Evolutionary conservation across 2,797 vertebrate genomes (phyloP).

Genomic region (Echeneis naucrates): DNA sequence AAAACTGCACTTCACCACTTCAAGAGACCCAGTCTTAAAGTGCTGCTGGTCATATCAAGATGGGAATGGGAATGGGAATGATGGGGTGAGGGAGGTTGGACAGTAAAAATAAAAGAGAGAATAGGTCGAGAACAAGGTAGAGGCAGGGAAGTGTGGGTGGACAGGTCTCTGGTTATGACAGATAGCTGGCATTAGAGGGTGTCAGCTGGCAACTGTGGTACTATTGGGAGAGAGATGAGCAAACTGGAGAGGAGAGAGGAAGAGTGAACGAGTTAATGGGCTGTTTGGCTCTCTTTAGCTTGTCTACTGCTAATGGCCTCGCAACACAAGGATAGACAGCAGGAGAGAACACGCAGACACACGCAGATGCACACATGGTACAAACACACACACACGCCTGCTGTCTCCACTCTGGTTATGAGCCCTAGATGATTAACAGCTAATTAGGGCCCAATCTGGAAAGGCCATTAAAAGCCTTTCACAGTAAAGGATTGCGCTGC

Average conservation of each 20-base stretch:
- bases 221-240: constrained; percentile 86
- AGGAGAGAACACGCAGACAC: constrained; percentile 74
- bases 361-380: constrained; percentile 53
- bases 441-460: constrained; percentile 88
- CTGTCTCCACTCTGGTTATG: constrained; percentile 83
- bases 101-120: constrained; percentile 34
- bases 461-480: constrained; percentile 82
- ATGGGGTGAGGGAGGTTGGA: constrained; percentile 21
- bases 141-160: constrained; percentile 79
- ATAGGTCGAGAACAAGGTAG: constrained; percentile 30
- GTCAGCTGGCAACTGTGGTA: constrained; percentile 89
- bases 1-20: constrained; percentile 22
- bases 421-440: constrained; percentile 88
- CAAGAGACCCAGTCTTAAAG: background rate
- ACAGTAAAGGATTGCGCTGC: constrained; percentile 78
- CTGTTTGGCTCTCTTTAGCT: constrained; percentile 84
- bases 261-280: constrained; percentile 84
- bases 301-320: constrained; percentile 84
- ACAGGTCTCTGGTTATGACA: constrained; percentile 83
- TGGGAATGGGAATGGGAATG: background rate
- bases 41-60: constrained; percentile 4
- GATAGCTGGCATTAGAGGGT: constrained; percentile 90
- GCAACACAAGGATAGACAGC: constrained; percentile 77
- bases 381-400: constrained; percentile 65
- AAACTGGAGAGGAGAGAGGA: constrained; percentile 73